Base-by-base conservation (phyloP, 2,113 vertebrate species). In the Laterallus jamaicensis region DNA sequence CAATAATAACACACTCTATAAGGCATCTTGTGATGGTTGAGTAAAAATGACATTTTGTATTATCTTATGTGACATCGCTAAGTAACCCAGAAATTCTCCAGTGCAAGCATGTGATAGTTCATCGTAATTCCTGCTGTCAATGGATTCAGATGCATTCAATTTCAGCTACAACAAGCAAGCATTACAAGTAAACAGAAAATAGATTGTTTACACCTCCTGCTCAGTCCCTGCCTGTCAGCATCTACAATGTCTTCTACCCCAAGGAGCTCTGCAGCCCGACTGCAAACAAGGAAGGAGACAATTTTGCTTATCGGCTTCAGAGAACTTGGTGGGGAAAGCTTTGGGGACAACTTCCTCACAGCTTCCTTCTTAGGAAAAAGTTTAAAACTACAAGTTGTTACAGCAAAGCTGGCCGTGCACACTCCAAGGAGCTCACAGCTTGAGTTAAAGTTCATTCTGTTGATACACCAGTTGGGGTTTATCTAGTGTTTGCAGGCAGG, bases 31-130 rank as follows among this genome's bases (percentile, higher is more conserved):
- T 86, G 83, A 84, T 15, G 40, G 35, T 52, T 71, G 64, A 82
- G 74, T 42, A 54, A 84, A 96, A 86, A 89, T 73, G 62, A 62
- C 91, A 73, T 84, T 92, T 93, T 87, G 62, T 95, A 2, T 89
- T 82, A 49, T 86, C 59, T 68, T 44, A 1, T 31, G 31, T 82
- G 94, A 88, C 91, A 92, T 28, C 60, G 21, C 80, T 60, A 91
- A 92, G 88, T 90, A 79, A 82, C 69, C 67, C 69, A 91, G 86
- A 78, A 89, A 76, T 68, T 66, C 58, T 73, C 89, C 58, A 79
- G 69, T 68, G 58, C 32, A 40, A 79, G 58, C 35, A 39, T 76
- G 49, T 49, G 68, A 86, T 47, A 67, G 55, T 35, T 95, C 58
- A 76, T 80, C 66, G 35, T 17, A 86, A 92, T 86, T 82, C 31